A percentile compares a stretch with the other conserved stretches of the same genome.
These are phyloP conservation scores for Drosophila putrida DNA, from an alignment of 2,888 invertebrate species.

Conservation along the genomic window DNA sequence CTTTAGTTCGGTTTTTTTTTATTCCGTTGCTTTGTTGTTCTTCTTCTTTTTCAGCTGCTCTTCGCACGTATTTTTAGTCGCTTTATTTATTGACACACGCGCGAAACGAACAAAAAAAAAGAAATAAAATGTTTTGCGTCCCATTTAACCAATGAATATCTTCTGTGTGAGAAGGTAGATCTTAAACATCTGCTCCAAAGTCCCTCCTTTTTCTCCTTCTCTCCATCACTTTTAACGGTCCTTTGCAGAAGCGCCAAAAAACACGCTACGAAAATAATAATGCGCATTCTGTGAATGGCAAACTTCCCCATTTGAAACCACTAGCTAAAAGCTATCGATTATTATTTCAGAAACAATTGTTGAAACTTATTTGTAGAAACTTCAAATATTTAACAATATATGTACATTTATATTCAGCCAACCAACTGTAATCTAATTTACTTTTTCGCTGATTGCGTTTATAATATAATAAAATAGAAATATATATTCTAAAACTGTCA, in stretches of 20 bases:
- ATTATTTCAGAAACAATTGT: not conserved
- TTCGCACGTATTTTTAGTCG: slow-evolving; percentile 69
- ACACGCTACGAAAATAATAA: slow-evolving; percentile 29
- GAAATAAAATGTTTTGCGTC: slow-evolving; percentile 41
- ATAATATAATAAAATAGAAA: too few relatives aligned
- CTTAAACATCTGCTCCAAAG: slow-evolving; percentile 10
- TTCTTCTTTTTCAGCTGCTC: slow-evolving; percentile 34
- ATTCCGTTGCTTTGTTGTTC: slow-evolving; percentile 6
- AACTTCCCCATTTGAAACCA: too few relatives aligned
- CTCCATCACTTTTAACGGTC: not conserved
- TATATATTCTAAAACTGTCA: too few relatives aligned
- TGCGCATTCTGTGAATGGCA: slow-evolving; percentile 4
- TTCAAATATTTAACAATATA: too few relatives aligned
- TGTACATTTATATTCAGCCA: too few relatives aligned
- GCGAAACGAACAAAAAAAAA: slow-evolving; percentile 44
- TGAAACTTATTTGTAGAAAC: not conserved
- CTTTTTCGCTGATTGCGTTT: too few relatives aligned
- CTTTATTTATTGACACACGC: slow-evolving; percentile 75
- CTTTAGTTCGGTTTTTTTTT: slow-evolving; percentile 6
- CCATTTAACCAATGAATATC: slow-evolving; percentile 31
- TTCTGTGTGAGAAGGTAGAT: slow-evolving; percentile 8
- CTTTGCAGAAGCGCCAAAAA: slow-evolving; percentile 37
- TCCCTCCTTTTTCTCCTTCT: not conserved
- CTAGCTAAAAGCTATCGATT: not conserved
- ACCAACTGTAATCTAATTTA: too few relatives aligned